Evolutionary conservation across 92 coral and sea anemone species (phyloP), one percentile per base, ranked within the genome.

Genomic region (Porites cylindrica): DNA sequence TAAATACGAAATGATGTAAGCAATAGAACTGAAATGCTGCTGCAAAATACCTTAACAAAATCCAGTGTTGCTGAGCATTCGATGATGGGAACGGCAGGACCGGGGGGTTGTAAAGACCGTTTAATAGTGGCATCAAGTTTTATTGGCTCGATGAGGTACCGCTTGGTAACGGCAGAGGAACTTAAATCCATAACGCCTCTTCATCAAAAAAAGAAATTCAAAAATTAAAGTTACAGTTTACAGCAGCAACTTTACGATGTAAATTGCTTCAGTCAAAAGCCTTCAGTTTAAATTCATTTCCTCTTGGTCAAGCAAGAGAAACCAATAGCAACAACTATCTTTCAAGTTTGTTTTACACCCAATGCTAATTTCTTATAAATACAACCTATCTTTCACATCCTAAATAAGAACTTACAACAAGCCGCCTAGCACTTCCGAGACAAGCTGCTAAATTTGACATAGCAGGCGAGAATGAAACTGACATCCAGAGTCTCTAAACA

Each of bases 111-210:
- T 70, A 95, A 80, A 4, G 98, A 92, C n/a, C 99, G 96, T 43
- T 89, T 89, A 73, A 97, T 77, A 72, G 72, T 90, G 29, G 98
- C 95, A 81, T 94, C 93, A 86, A 97, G 89, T 85, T 92, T 93
- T 77, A 97, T 91, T 12, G 99, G 99, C 69, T 97, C 95, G 11
- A 97, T 90, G 20, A 97, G 91, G 73, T 88, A 83, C 18, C 98
- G 93, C 83, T 93, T 96, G 72, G 93, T 85, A 52, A 97, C 95
- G 10, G 96, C 88, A 32, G 91, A 86, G 19, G 98, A 91, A 90
- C 93, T 92, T 72, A 90, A 82, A 80, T 97, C 97, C 95, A 95
- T 90, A 1, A 90, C 89, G 58, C 99, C 98, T 70, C 99, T 95
- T 70, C 47, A 38, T 38, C 51, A 85, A 29, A 38, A 6, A 60